Base-by-base conservation (phyloP, 2,888 invertebrate species). In the Marronus borbonicus region DNA sequence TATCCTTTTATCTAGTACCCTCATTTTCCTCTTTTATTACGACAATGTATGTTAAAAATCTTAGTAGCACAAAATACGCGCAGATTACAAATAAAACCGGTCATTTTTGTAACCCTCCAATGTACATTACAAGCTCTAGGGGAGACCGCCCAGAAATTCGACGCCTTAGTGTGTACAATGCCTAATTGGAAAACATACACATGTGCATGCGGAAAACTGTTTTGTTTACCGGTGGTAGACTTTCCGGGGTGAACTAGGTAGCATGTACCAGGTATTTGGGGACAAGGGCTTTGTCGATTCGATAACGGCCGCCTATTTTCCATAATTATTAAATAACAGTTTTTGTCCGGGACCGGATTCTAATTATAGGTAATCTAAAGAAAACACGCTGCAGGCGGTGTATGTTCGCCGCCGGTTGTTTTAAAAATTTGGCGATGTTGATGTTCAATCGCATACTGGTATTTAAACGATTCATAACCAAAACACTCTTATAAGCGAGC, bases 141-240 rank as follows among this genome's bases (percentile, higher is more conserved):
- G 17, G 55, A 58, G 1, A 20, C 8, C n/a, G 3, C 62, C 5
- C 31, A 31, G 28, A 62, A 31, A 50, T 28, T 50, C 68, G 49
- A 14, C 50, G 12, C 68, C 24, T 31, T 24, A 31, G 31, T 4
- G 28, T 14, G 14, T 12, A 62, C 10, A 1, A 62, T 14, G 55
- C 62, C 62, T 31, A 62, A 62, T 62, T 62, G 62, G 62, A 62
- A 62, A 62, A 62, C 20, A 2, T 8, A 17, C 20, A 55, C 20
- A 20, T 55, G 20, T 62, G 10, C 28, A 1, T 31, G 24, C 2
- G 62, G 3, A 62, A 62, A 62, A 31, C 3, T 14, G 4, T 20
- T 14, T 62, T 62, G n/a, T 28, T 28, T 31, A 31, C 14, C 14
- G 8, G 28, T n/a, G 31, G 62, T 3, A 28, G 28, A 20, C 8